A percentile compares a stretch with the other conserved stretches of the same genome.
Evolutionary conservation across 2,113 vertebrate genomes (phyloP).

Genomic region (Tachysurus vachellii): DNA sequence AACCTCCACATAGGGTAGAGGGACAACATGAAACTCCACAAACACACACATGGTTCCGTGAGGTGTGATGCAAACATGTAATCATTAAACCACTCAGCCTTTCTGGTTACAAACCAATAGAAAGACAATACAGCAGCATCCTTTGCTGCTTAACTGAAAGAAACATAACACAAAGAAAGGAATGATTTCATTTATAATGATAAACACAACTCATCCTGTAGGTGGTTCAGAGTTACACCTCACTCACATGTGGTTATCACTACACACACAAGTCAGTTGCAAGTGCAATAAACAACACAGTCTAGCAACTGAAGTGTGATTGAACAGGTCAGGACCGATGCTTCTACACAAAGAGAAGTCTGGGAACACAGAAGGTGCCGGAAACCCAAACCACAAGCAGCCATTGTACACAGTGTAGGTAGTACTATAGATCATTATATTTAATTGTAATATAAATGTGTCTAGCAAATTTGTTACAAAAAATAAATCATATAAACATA

Average conservation of each 20-base stretch:
- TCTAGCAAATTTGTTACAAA: too few relatives aligned
- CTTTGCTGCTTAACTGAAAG: neutral
- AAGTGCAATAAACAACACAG: neutral
- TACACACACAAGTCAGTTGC: neutral
- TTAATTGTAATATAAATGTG: too few relatives aligned
- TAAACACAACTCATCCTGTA: neutral
- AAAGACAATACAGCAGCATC: neutral
- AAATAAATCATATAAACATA: neutral
- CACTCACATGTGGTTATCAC: neutral
- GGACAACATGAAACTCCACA: too few relatives aligned
- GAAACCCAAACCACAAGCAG: neutral
- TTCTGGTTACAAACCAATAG: neutral
- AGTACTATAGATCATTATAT: neutral
- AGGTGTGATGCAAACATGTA: too few relatives aligned
- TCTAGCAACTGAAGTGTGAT: neutral
- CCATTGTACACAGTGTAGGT: neutral
- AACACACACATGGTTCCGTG: too few relatives aligned
- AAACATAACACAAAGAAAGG: neutral
- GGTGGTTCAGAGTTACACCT: neutral
- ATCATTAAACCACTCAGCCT: too few relatives aligned
- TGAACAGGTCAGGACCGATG: neutral
- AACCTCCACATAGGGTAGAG: too few relatives aligned
- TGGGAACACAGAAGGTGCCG: neutral
- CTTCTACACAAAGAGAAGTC: neutral
- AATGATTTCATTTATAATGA: neutral